Conservation (phyloP, 1,140 invertebrate genomes). For the Lutraria rhynchaena region DNA sequence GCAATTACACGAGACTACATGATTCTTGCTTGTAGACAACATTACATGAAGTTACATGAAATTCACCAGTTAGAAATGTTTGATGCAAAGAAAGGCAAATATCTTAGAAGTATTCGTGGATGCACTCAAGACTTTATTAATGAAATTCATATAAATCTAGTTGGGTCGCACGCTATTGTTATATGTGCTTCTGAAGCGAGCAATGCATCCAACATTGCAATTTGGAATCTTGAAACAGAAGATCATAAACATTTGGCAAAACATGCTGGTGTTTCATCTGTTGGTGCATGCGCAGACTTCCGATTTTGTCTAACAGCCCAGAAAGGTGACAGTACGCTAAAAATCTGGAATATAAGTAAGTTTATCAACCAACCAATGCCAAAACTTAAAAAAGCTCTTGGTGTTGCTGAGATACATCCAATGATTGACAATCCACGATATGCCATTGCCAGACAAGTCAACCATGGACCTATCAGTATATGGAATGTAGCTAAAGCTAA, state of each 20-base stretch:
- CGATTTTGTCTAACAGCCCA: slow-evolving; percentile 76
- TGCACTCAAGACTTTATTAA: slow-evolving; percentile 75
- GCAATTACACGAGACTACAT: slow-evolving; percentile 78
- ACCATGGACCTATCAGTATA: slow-evolving; percentile 78
- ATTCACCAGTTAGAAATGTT: slow-evolving; percentile 79
- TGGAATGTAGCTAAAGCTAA: slow-evolving; percentile 80
- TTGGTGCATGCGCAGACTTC: slow-evolving; percentile 75
- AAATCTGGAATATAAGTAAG: slow-evolving; percentile 78
- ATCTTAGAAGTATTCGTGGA: slow-evolving; percentile 77
- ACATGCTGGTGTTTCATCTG: slow-evolving; percentile 74
- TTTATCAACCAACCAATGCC: slow-evolving; percentile 75
- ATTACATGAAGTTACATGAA: slow-evolving; percentile 76
- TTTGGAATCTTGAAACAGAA: slow-evolving; percentile 81
- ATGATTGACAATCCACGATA: slow-evolving; percentile 78
- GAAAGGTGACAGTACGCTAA: slow-evolving; percentile 71
- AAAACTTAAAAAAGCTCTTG: slow-evolving; percentile 73
- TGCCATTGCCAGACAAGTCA: slow-evolving; percentile 76
- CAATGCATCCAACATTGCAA: slow-evolving; percentile 76
- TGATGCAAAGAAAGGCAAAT: slow-evolving; percentile 73
- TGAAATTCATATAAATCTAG: slow-evolving; percentile 73
- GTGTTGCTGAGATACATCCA: slow-evolving; percentile 74
- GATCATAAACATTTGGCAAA: slow-evolving; percentile 81
- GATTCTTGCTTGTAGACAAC: slow-evolving; percentile 75
- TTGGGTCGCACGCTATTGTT: slow-evolving; percentile 77
- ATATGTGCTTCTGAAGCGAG: slow-evolving; percentile 71